Evolutionary conservation across 1,140 invertebrate species (phyloP).

Genomic region (Penaeus vannamei): DNA sequence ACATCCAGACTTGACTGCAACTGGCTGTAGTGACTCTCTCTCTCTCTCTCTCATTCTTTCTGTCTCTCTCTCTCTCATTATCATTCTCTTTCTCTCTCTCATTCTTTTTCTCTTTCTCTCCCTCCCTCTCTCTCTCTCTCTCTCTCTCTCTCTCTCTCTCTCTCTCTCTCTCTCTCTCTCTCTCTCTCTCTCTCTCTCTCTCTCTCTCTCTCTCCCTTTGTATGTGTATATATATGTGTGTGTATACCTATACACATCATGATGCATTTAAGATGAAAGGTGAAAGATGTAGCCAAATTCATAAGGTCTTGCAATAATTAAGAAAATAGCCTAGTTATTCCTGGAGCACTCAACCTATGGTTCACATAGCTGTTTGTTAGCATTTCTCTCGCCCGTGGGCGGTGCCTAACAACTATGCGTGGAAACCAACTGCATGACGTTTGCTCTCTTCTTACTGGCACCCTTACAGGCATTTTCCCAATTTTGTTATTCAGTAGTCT

Average conservation of each 20-base stretch:
- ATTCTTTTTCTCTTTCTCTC: too few species aligned
- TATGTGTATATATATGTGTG: background rate
- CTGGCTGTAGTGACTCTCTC: background rate
- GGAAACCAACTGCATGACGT: too few species aligned
- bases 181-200: conserved; percentile 2
- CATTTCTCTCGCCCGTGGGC: background rate
- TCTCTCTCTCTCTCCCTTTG: conserved; percentile 12
- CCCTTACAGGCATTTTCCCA: too few species aligned
- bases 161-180: conserved; percentile 1
- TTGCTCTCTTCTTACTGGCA: too few species aligned
- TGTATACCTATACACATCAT: background rate
- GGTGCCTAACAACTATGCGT: too few species aligned
- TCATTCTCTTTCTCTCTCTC: too few species aligned
- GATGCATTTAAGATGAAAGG: background rate
- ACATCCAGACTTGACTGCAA: background rate
- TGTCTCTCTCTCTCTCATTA: too few species aligned
- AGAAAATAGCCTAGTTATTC: too few species aligned
- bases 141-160: background rate
- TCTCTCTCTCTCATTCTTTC: too few species aligned
- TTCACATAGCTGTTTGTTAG: background rate
- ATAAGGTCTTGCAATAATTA: background rate
- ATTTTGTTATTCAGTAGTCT: too few species aligned
- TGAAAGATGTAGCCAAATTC: background rate
- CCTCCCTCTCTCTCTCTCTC: background rate
- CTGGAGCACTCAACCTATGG: conserved; percentile 7